Base-by-base conservation (phyloP, 2,113 vertebrate genomes). In the Elachura formosa region DNA sequence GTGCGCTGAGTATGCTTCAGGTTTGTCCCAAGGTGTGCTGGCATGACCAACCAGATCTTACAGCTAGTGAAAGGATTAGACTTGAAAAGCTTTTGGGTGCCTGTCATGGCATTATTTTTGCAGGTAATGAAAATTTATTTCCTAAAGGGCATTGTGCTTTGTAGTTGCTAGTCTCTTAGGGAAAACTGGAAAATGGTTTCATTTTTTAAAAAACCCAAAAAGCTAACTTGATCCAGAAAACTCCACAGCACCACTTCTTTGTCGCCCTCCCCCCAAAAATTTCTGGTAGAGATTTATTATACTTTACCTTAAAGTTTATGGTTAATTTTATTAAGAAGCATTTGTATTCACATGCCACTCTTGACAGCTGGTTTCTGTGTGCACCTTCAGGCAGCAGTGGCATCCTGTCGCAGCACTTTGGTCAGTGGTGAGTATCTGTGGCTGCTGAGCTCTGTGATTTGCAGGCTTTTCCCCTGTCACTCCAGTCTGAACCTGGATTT, bases 361-460 rank as follows among this genome's bases (percentile, higher is more conserved):
- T n/a, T 68, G 78, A 21, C 36, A 55, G 23, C 56, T 86, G 68
- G 22, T 33, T 63, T 59, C 31, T 52, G 18, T 29, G 19, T 1
- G 0, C 49, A 20, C 56, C 73, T 71, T 87, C 67, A n/a, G 19
- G 38, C 10, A 36, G 34, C 55, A 51, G 36, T 11, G 29, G 23
- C 36, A 9, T 80, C 86, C 29, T 73, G 14, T 79, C 0, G 0
- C 29, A 49, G 52, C 0, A 3, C n/a, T 61, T 41, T 5, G 38
- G 46, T 75, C 64, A 52, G 58, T 0, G 0, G 33, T 52, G 45
- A 68, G 45, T 0, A 0, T 36, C 48, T 68, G n/a, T 0, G 4
- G 18, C 86, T 84, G 51, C 36, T 43, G 77, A 52, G 48, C 62
- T 6, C 2, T 46, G 49, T 25, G 19, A 12, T 86, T 62, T 69